Percentiles rank a stretch among this genome's conserved stretches.
phyloP scores from a whole-genome alignment of 2,888 invertebrate genomes.

The Eumacrocentrus americanus region DNA sequence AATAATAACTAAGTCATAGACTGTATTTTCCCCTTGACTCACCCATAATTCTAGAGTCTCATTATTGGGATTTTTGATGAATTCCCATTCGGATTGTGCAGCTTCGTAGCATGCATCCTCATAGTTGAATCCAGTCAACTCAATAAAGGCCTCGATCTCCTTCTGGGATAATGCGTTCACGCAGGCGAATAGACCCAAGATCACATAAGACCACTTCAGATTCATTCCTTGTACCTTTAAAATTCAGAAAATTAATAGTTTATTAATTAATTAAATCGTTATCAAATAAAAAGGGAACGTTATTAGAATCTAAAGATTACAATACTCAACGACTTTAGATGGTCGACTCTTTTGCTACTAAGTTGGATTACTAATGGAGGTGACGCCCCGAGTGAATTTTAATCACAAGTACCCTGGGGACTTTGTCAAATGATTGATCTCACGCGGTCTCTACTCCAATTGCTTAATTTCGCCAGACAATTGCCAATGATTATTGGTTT shows the following conservation, averaged over 20 bases:
- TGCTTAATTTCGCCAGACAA: constrained; percentile 30
- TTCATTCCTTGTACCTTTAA: constrained; percentile 39
- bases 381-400: constrained; percentile 13
- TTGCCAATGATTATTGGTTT: constrained; percentile 29
- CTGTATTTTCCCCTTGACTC: too few species aligned
- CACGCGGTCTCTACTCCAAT: constrained; percentile 27
- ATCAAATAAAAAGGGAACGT: background rate
- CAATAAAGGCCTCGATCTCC: constrained; percentile 35
- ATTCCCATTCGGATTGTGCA: constrained; percentile 48
- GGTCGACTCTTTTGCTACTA: too few species aligned
- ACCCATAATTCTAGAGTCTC: constrained; percentile 47
- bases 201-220: constrained; percentile 38
- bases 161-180: constrained; percentile 24
- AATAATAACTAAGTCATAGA: too few species aligned
- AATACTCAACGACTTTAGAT: too few species aligned
- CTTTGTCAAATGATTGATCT: constrained; percentile 24
- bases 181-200: constrained; percentile 37
- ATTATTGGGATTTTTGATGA: constrained; percentile 44
- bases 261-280: background rate
- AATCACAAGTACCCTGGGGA: constrained; percentile 14
- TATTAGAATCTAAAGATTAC: background rate
- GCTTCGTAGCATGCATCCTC: constrained; percentile 48
- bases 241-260: background rate
- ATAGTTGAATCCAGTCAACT: constrained; percentile 47
- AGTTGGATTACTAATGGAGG: too few species aligned